Base-by-base conservation (phyloP, 2,797 vertebrate genomes). In the Tolypeutes matacus region DNA sequence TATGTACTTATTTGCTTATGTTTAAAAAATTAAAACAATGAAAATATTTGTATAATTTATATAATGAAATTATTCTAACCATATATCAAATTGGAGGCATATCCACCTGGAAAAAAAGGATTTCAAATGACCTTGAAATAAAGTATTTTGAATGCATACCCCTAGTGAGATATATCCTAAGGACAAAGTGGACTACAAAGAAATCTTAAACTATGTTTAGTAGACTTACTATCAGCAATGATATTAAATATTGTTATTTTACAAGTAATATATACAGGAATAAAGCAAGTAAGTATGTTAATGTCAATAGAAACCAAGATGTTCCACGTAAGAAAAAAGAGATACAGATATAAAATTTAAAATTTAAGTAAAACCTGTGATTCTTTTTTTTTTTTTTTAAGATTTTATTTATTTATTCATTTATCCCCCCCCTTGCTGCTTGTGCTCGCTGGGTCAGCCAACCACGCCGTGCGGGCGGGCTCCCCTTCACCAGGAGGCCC, bases 1-100 rank as follows among this genome's bases (percentile, higher is more conserved):
- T 36, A 42, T 9, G 53, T 36, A 17, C 56, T n/a, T 46, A 72
- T 75, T 56, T 56, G 56, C 42, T 91, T 81, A 39, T 82, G n/a
- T 91, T 91, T 96, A 17, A 60, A 89, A 87, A 95, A 53, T 81
- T 78, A 82, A 94, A 84, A 77, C 86, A 94, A 86, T 94, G n/a
- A 34, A 73, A 51, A 72, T 49, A 96, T 90, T 73, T 53, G 4
- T 65, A 83, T 93, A 70, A 93, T 39, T 39, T 39, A 39, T 39
- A 39, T 39, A 39, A 39, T 46, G 46, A 75, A 86, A 73, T 36
- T 27, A 56, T 78, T 78, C n/a, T 91, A 64, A 83, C 64, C 69
- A 27, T n/a, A n/a, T 58, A 51, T 72, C 53, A 67, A 64, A 39
- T 64, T 90, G 70, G 65, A 78, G 42, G 27, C 23, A 67, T 4